A percentile compares a stretch with the other conserved stretches of the same genome.
Conservation (phyloP, 2,797 vertebrate species). For the Typhlichthys subterraneus region DNA sequence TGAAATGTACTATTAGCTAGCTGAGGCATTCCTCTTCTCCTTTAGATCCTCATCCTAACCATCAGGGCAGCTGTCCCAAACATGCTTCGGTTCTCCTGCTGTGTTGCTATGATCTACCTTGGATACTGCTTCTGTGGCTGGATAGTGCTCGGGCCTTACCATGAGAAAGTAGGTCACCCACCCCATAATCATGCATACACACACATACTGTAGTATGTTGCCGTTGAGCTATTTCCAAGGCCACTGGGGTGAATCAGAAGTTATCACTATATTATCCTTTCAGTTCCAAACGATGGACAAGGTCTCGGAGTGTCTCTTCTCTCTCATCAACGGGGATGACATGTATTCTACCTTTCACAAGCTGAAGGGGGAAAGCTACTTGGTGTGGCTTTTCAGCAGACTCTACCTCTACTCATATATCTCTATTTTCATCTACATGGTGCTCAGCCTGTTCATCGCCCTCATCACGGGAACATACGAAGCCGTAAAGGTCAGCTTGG, state of each 20-base stretch:
- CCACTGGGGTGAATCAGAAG: no score
- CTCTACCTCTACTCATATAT: slow-evolving; percentile 95
- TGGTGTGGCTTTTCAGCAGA: slow-evolving; percentile 95
- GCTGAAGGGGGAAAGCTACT: slow-evolving; percentile 85
- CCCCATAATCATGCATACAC: background rate
- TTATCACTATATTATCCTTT: slow-evolving; percentile 7
- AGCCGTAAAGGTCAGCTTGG: slow-evolving; percentile 88
- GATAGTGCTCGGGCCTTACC: slow-evolving; percentile 96
- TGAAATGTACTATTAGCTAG: background rate
- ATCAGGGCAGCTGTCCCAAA: slow-evolving; percentile 89
- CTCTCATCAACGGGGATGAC: slow-evolving; percentile 94
- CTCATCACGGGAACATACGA: slow-evolving; percentile 95
- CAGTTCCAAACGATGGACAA: slow-evolving; percentile 90
- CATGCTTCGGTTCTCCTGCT: slow-evolving; percentile 91
- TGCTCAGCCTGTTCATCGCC: slow-evolving; percentile 95
- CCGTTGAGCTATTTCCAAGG: background rate
- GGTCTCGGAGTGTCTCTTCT: slow-evolving; percentile 93
- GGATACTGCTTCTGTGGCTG: slow-evolving; percentile 98
- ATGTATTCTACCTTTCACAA: slow-evolving; percentile 91
- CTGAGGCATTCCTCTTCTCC: background rate
- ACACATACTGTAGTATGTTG: no score
- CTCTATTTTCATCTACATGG: slow-evolving; percentile 96
- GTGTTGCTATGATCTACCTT: slow-evolving; percentile 93
- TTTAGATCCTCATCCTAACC: slow-evolving; percentile 91
- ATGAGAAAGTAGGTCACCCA: slow-evolving; percentile 84